These are phyloP conservation scores for Hypanus sabinus DNA, from an alignment of 2,113 vertebrate genomes.

Conservation along the genomic window DNA sequence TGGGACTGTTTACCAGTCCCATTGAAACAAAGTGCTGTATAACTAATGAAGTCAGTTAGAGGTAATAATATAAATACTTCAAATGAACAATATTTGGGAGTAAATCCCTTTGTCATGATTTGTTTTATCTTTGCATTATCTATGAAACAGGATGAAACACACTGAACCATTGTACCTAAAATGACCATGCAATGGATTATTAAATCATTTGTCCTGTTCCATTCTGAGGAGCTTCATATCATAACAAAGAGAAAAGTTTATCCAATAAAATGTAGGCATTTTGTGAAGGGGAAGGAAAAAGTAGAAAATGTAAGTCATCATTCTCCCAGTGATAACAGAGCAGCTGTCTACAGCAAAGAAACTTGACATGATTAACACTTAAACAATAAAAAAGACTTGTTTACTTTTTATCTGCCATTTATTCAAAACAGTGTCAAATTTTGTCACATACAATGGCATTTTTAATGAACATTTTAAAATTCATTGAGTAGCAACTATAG, in stretches of 20 bases:
- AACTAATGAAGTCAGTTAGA: not conserved
- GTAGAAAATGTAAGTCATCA: not conserved
- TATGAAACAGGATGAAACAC: not conserved
- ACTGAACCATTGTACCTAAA: constrained; percentile 1
- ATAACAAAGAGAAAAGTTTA: constrained; percentile 9
- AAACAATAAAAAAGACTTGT: not conserved
- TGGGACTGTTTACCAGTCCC: not conserved
- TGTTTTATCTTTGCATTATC: not conserved
- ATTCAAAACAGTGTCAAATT: not conserved
- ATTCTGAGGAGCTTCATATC: not conserved
- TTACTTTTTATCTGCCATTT: not conserved
- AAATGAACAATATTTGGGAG: not conserved
- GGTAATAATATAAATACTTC: not conserved
- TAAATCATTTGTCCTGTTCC: constrained; percentile 30
- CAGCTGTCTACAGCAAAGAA: not conserved
- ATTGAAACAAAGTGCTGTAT: not conserved
- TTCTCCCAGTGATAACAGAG: not conserved
- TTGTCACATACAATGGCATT: not conserved
- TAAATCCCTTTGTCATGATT: not conserved
- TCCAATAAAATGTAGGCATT: constrained; percentile 3
- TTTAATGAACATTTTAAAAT: not conserved
- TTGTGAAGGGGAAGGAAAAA: not conserved
- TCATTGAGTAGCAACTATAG: not conserved
- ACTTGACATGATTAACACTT: not conserved
- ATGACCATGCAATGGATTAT: not conserved